Base-by-base conservation (phyloP, 2,888 invertebrate genomes). In the Callyntrura guangdongensis region DNA sequence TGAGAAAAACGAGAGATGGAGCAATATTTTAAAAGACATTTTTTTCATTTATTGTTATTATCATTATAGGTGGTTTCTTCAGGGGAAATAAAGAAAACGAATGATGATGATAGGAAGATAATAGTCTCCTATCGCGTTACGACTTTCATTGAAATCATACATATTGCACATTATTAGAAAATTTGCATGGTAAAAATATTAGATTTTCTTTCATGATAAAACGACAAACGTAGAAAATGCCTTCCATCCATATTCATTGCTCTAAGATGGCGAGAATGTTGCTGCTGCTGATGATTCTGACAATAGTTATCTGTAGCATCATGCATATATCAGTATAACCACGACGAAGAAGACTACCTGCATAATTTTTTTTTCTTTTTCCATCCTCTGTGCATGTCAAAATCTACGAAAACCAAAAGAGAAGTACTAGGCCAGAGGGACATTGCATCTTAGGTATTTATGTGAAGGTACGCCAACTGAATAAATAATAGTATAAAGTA, bases 381-480 rank as follows among this genome's bases (percentile, higher is more conserved):
- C n/a, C n/a, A n/a, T n/a, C n/a, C n/a, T n/a, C n/a, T n/a, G n/a
- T n/a, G n/a, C n/a, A n/a, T n/a, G n/a, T n/a, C 67, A 36, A 6
- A 6, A 22, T 25, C 14, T 14, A 64, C 64, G 22, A 5, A 11
- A 67, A 27, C 64, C 64, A 5, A 11, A 67, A 27, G 36, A 36
- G 36, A 2, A 3, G 27, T 67, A 67, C 67, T 53, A 72, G 72
- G 84, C 84, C 84, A 72, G 53, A 53, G 90, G 67, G 90, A 85
- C 85, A 86, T 85, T 36, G 83, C 83, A 61, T 61, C 1, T 6
- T 17, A 9, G 72, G 17, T 17, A 4, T 69, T n/a, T 45, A 74
- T 74, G 74, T 12, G 47, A 67, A 90, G 90, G 72, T 56, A 90
- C 82, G 90, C 79, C 90, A 90, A 90, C 90, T 90, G 90, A 90